Conservation (phyloP, 2,113 vertebrate genomes). For the Atractosteus spatula region DNA sequence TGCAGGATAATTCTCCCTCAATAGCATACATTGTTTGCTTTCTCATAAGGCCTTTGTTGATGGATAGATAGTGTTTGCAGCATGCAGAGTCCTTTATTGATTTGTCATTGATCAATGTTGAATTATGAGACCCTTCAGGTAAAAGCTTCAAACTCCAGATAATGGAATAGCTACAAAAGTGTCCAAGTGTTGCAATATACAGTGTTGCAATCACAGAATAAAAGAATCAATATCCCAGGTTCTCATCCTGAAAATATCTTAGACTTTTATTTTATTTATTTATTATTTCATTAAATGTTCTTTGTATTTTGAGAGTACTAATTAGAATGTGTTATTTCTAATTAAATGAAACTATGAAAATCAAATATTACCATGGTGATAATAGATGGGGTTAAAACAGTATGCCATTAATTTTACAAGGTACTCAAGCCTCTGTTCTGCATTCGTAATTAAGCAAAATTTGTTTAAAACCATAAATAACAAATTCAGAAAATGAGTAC, state of each 20-base stretch:
- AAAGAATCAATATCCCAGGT: conserved; percentile 47
- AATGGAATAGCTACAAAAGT: conserved; percentile 44
- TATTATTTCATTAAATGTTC: neutral
- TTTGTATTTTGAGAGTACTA: neutral
- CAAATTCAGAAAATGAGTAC: no score
- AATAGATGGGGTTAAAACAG: neutral
- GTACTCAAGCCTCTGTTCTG: no score
- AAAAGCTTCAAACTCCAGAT: conserved; percentile 48
- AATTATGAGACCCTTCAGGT: conserved; percentile 55
- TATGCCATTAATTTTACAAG: neutral
- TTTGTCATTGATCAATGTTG: conserved; percentile 48
- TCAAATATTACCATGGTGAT: neutral
- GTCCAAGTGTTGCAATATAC: conserved; percentile 33
- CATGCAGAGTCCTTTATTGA: conserved; percentile 45
- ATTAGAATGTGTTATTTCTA: neutral
- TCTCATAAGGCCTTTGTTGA: conserved; percentile 25
- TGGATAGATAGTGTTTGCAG: conserved; percentile 30
- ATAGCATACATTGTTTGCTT: conserved; percentile 21
- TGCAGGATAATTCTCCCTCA: conserved; percentile 28
- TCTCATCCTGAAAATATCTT: conserved; percentile 31
- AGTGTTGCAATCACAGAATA: conserved; percentile 38
- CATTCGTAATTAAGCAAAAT: no score
- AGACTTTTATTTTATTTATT: neutral
- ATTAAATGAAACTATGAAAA: neutral
- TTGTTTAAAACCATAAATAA: no score